Evolutionary conservation across 2,113 vertebrate species (phyloP).

Genomic region (Mastomys coucha): DNA sequence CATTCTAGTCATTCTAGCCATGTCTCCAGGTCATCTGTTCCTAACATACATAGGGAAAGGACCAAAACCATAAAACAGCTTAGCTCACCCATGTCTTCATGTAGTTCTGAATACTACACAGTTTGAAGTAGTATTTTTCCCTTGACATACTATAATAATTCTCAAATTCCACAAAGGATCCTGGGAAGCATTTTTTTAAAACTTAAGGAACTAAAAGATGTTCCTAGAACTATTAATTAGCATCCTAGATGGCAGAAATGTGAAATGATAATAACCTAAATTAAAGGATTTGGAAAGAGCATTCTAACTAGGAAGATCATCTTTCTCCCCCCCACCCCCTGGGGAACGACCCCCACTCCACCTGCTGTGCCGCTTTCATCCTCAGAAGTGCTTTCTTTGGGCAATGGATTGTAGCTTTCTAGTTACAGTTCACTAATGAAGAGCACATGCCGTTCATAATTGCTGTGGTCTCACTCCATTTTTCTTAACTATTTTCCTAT

Average conservation of each 20-base stretch:
- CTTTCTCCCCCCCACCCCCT: background rate
- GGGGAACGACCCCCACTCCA: background rate
- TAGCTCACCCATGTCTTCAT: background rate
- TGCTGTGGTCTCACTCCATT: constrained; percentile 16
- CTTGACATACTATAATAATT: background rate
- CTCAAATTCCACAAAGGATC: background rate
- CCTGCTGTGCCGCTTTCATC: background rate
- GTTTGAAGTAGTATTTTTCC: constrained; percentile 18
- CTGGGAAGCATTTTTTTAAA: background rate
- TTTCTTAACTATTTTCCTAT: constrained; percentile 3
- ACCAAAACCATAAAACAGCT: background rate
- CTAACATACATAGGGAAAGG: background rate
- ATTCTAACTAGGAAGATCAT: background rate
- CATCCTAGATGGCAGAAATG: background rate
- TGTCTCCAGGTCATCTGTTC: background rate
- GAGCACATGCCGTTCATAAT: background rate
- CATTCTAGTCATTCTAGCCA: too few relatives aligned
- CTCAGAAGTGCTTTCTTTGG: background rate
- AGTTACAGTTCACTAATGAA: constrained; percentile 51
- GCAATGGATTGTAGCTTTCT: background rate
- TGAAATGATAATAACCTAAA: background rate
- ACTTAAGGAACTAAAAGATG: background rate
- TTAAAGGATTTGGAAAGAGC: background rate
- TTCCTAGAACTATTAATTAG: background rate
- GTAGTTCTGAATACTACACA: background rate